Percentiles rank a stretch among this genome's conserved stretches.
phyloP scores from a whole-genome alignment of 2,797 vertebrate species.

The Aphelocoma californica region DNA sequence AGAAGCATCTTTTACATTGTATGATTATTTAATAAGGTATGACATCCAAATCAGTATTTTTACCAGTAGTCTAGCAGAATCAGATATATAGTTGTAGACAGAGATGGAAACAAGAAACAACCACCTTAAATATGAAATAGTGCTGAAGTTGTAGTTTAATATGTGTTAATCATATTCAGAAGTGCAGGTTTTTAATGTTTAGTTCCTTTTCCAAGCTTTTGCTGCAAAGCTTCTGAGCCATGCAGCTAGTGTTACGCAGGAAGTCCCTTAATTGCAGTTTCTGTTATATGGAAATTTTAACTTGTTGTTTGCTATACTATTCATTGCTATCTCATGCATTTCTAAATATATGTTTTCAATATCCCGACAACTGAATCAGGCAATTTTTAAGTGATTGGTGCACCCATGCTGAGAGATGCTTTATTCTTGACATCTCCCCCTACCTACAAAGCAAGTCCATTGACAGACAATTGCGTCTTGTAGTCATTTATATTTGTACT shows the following conservation, averaged over 20 bases:
- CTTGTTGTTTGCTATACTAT: background rate
- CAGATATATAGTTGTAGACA: background rate
- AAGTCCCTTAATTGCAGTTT: background rate
- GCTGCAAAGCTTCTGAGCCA: background rate
- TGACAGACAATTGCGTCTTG: background rate
- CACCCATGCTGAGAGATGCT: background rate
- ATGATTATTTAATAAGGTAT: conserved; percentile 37
- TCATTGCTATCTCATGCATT: background rate
- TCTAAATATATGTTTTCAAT: background rate
- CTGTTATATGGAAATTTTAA: background rate
- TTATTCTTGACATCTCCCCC: background rate
- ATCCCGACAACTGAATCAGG: background rate
- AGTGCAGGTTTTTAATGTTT: background rate
- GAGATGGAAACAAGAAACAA: background rate
- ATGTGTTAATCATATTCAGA: conserved; percentile 28
- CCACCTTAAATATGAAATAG: background rate
- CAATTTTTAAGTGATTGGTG: background rate
- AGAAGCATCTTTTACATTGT: conserved; percentile 17
- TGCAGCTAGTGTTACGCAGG: fast-evolving
- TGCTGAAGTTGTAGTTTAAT: background rate
- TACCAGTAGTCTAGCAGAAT: background rate
- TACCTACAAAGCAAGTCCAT: background rate
- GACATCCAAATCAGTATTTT: conserved; percentile 28
- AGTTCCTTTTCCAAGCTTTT: background rate
- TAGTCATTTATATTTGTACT: background rate